Evolutionary conservation across 2,113 vertebrate genomes (phyloP).

Genomic region (Erythrocebus patas): DNA sequence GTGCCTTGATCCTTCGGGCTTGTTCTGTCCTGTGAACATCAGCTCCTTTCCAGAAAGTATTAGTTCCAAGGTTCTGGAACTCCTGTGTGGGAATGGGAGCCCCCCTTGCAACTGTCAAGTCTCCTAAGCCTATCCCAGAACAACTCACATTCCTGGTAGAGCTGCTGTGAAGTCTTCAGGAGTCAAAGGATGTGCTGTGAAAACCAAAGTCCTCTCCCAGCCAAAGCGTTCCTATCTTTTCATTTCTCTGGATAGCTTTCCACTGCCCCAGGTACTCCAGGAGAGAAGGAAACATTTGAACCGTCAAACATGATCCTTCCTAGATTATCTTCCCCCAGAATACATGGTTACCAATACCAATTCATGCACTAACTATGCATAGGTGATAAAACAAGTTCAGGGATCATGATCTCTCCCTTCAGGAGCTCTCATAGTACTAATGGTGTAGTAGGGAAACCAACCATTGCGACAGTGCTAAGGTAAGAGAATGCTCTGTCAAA

Average conservation of each 20-base stretch:
- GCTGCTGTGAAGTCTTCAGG: neutral
- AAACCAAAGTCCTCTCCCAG: neutral
- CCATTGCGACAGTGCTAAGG: fast-evolving
- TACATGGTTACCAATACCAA: neutral
- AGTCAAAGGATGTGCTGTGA: neutral
- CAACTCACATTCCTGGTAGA: neutral
- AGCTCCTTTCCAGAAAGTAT: neutral
- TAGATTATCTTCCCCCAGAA: neutral
- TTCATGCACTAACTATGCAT: too few relatives aligned
- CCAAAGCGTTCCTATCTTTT: neutral
- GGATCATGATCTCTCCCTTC: neutral
- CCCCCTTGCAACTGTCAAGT: too few relatives aligned
- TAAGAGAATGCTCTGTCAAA: neutral
- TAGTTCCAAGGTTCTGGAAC: neutral
- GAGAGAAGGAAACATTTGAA: neutral
- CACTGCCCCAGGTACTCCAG: neutral
- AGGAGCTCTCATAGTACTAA: neutral
- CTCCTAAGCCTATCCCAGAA: neutral
- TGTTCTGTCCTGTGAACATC: neutral
- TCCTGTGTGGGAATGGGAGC: neutral
- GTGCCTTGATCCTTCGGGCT: neutral
- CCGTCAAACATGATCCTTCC: neutral
- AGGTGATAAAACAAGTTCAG: too few relatives aligned
- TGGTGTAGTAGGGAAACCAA: neutral
- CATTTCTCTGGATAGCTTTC: neutral